Percentiles rank a stretch among this genome's conserved stretches.
These are phyloP conservation scores for Hirtodrosophila cameraria DNA, from an alignment of 2,888 invertebrate species.

Conservation along the genomic window DNA sequence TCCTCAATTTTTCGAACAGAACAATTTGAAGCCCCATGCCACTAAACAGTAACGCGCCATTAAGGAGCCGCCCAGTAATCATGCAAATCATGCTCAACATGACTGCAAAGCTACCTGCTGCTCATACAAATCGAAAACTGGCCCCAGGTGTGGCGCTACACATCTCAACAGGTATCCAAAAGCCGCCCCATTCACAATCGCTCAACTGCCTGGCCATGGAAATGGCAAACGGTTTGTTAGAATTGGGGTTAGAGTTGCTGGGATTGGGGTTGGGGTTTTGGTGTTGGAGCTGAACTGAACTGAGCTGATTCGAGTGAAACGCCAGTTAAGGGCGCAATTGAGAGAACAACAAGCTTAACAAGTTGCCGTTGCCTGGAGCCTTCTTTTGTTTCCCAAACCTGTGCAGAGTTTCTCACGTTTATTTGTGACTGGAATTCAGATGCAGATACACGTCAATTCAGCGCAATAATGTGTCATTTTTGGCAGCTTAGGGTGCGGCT, in stretches of 20 bases:
- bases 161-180: slow-evolving; percentile 62
- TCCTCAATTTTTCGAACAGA: no score
- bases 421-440: slow-evolving; percentile 8
- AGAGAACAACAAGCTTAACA: slow-evolving; percentile 76
- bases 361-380: slow-evolving; percentile 49
- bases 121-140: slow-evolving; percentile 52
- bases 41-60: slow-evolving; percentile 4
- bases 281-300: not conserved
- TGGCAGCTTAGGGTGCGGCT: slow-evolving; percentile 39
- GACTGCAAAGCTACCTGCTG: slow-evolving; percentile 53
- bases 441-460: slow-evolving; percentile 45
- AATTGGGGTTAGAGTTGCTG: not conserved
- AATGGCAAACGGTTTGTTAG: slow-evolving; percentile 47
- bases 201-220: slow-evolving; percentile 35
- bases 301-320: slow-evolving; percentile 47
- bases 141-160: slow-evolving; percentile 35
- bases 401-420: slow-evolving; percentile 28
- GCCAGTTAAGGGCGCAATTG: slow-evolving; percentile 71
- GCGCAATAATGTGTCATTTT: slow-evolving; percentile 60
- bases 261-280: not conserved
- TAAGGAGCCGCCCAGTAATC: slow-evolving; percentile 29
- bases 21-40: not conserved
- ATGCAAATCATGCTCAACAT: slow-evolving; percentile 55
- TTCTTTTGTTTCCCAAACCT: slow-evolving; percentile 28
- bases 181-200: slow-evolving; percentile 32